Evolutionary conservation across 1,140 invertebrate species (phyloP).

Genomic region (Brachionus calyciflorus): DNA sequence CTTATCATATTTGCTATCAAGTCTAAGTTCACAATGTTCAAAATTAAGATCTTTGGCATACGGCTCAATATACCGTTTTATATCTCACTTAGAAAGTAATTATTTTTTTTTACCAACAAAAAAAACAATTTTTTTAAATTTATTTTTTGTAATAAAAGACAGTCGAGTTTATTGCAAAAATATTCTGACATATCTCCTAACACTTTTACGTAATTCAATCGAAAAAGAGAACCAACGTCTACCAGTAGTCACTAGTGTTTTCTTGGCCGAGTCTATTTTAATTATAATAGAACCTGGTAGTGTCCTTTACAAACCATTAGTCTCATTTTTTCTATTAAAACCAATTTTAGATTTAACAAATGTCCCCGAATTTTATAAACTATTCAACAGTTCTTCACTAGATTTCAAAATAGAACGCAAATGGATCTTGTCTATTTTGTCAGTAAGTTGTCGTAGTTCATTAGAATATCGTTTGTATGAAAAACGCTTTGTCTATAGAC

Average conservation of each 20-base stretch:
- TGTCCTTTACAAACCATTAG: constrained; percentile 65
- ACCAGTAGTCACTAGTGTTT: constrained; percentile 69
- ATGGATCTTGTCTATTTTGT: constrained; percentile 70
- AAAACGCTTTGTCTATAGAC: constrained; percentile 66
- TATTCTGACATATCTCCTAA: constrained; percentile 55
- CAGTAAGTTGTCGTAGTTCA: constrained; percentile 67
- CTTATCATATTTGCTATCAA: constrained; percentile 2
- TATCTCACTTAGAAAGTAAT: constrained; percentile 40
- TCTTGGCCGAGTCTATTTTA: constrained; percentile 68
- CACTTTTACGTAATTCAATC: constrained; percentile 53
- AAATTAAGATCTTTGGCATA: constrained; percentile 8
- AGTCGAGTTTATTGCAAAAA: constrained; percentile 37
- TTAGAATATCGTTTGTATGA: constrained; percentile 65
- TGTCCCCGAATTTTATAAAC: constrained; percentile 74
- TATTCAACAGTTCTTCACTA: constrained; percentile 70
- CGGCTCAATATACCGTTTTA: constrained; percentile 9
- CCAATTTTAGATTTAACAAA: constrained; percentile 67
- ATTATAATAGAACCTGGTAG: constrained; percentile 66
- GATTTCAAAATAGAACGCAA: constrained; percentile 63
- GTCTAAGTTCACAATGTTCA: neutral
- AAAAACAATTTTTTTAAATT: neutral
- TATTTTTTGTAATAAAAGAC: neutral
- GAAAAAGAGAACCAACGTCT: constrained; percentile 64
- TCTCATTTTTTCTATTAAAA: constrained; percentile 71
- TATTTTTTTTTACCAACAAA: neutral